Evolutionary conservation across 2,113 vertebrate genomes (phyloP), one percentile per base, ranked within the genome.

Genomic region (Neofelis nebulosa): DNA sequence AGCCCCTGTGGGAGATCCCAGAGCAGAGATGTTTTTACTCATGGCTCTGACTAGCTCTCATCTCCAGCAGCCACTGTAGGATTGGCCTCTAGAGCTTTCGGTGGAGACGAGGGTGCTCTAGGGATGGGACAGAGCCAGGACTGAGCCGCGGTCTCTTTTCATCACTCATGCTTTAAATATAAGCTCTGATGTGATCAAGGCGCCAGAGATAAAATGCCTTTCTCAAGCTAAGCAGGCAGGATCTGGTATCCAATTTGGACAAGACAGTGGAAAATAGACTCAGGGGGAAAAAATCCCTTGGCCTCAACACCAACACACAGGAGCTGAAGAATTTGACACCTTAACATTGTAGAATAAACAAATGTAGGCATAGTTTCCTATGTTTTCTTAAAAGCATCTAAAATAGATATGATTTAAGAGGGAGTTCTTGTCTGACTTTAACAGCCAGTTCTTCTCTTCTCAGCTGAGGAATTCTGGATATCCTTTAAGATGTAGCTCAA

Each of bases 121-220:
- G 80, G 79, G 36, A 69, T 90, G 68, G 61, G 84, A 52, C 52
- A 45, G 69, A 92, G 96, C 87, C 88, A 94, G 79, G 79, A 82
- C 52, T 61, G 38, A 55, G 86, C 93, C 52, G 41, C 41, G 0
- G 84, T 96, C 92, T 97, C 92, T 92, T 97, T 78, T 98, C 91
- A 94, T 97, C 92, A 81, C 97, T 98, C 97, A 97, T 97, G 81
- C 94, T 96, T 97, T 98, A 97, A 98, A 98, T 98, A 97, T 97
- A 97, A 97, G 98, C 97, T 73, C 97, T 97, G 97, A 97, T 97
- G 97, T 36, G 97, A 97, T 88, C 84, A 80, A 94, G 94, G 80
- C 48, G 0, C 82, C 95, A 96, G 94, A 98, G 98, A 98, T 96
- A 97, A 97, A 89, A 97, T 93, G 87, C 97, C 91, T 97, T 97